Evolutionary conservation across 2,113 vertebrate genomes (phyloP), one percentile per base, ranked within the genome.

Genomic region (Gnathochromis pfefferi): DNA sequence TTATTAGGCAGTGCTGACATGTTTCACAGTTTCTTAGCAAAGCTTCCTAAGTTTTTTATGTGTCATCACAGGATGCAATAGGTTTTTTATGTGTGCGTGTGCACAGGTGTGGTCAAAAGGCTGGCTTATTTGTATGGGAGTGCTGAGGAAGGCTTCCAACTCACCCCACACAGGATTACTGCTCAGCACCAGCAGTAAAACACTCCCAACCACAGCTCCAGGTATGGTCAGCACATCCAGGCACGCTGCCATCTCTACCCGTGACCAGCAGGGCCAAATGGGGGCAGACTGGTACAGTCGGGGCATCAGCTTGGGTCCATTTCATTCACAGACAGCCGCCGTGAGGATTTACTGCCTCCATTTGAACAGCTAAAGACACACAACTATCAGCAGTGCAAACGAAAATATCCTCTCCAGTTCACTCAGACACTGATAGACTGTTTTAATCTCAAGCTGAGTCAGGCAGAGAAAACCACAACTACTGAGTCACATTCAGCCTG

Each of bases 141-240:
- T 87, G 70, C 7, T 82, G 68, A 78, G 31, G 70, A 85, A 40
- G 88, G 83, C 84, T 65, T 83, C 82, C 93, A 92, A 96, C 96
- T 97, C 95, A 97, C 96, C 95, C 93, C 86, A 88, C 49, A 78
- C 93, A 16, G 90, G 90, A 87, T 92, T 88, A 85, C 68, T 93
- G 92, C 93, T 88, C 79, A 95, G 82, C 8, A 92, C 21, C 55
- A 96, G 91, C 84, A 96, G 94, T 78, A 97, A 90, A 83, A 94
- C 88, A 65, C 88, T 92, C 91, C 93, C 80, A 11, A 94, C 83
- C 92, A 94, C 86, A 38, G 90, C 80, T 65, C 90, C 91, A 83
- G 89, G 90, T 81, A 86, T 49, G 86, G 86, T 65, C 58, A 88
- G 91, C 57, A 91, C 90, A 83, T 91, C 91, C 28, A 19, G 84